These are phyloP conservation scores for Hylaeus anthracinus DNA, from an alignment of 1,140 invertebrate species.

Conservation along the genomic window DNA sequence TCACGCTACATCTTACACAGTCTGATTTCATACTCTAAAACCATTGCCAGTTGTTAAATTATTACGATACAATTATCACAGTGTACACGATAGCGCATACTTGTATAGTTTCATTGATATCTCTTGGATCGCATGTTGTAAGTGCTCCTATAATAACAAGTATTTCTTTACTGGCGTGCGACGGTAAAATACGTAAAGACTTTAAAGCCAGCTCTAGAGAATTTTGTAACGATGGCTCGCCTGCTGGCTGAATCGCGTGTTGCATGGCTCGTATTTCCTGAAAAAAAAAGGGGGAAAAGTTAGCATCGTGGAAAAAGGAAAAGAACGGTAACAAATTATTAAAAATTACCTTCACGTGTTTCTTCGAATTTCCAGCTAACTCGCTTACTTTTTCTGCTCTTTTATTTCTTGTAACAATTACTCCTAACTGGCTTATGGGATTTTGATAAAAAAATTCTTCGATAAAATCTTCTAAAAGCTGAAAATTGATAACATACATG, in stretches of 20 bases:
- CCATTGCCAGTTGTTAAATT: slow-evolving; percentile 45
- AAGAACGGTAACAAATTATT: background rate
- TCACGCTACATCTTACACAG: slow-evolving; percentile 94
- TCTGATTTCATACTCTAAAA: slow-evolving; percentile 86
- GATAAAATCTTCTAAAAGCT: slow-evolving; percentile 96
- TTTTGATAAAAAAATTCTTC: slow-evolving; percentile 99
- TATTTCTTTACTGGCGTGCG: slow-evolving; percentile 96
- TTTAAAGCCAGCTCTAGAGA: slow-evolving; percentile 93
- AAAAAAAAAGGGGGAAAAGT: slow-evolving; percentile 40
- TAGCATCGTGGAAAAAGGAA: background rate
- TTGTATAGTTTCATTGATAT: slow-evolving; percentile 93
- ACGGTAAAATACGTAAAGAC: slow-evolving; percentile 93
- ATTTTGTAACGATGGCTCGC: slow-evolving; percentile 98
- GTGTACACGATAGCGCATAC: slow-evolving; percentile 76
- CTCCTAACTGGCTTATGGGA: slow-evolving; percentile 97
- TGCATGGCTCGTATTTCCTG: slow-evolving; percentile 79
- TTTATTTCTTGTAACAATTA: slow-evolving; percentile 96
- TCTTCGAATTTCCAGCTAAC: slow-evolving; percentile 91
- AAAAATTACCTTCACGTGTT: slow-evolving; percentile 86
- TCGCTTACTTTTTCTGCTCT: slow-evolving; percentile 95
- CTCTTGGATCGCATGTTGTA: slow-evolving; percentile 97
- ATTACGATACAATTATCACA: background rate
- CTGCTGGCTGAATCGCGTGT: slow-evolving; percentile 83
- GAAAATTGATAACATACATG: slow-evolving; percentile 50
- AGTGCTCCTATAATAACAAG: slow-evolving; percentile 95